Evolutionary conservation across 2,888 invertebrate species (phyloP).

Genomic region (Drosophila anceps): DNA sequence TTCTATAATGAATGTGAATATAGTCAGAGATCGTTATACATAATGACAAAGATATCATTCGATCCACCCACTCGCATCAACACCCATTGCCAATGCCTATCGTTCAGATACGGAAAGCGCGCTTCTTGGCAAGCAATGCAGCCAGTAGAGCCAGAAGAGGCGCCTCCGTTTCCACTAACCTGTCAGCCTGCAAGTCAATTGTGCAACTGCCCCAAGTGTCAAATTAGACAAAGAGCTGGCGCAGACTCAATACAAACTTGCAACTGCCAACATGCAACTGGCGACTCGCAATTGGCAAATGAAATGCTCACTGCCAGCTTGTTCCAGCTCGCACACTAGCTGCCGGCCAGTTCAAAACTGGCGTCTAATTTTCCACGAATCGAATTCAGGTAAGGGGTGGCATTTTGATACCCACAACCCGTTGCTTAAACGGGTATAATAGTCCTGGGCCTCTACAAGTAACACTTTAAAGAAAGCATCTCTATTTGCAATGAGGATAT

Average conservation of each 20-base stretch:
- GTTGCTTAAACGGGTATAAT: not conserved
- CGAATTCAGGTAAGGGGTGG: conserved; percentile 32
- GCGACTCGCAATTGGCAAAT: conserved; percentile 45
- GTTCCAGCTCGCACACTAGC: conserved; percentile 36
- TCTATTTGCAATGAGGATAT: too few species aligned
- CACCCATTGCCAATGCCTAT: conserved; percentile 49
- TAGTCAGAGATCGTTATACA: not conserved
- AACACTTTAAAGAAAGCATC: not conserved
- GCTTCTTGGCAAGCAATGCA: conserved; percentile 9
- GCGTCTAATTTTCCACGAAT: conserved; percentile 73
- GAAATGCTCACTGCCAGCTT: conserved; percentile 56
- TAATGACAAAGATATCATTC: conserved; percentile 17
- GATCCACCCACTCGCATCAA: conserved; percentile 52
- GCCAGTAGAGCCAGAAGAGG: conserved; percentile 30
- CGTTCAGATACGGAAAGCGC: conserved; percentile 18
- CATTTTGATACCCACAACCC: not conserved
- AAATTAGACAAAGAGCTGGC: conserved; percentile 71
- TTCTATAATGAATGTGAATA: too few species aligned
- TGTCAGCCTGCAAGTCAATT: conserved; percentile 59
- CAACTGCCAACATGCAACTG: conserved; percentile 20
- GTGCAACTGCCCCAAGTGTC: conserved; percentile 74
- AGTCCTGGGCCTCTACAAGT: not conserved
- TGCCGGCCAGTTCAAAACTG: conserved; percentile 51
- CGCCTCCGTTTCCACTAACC: conserved; percentile 52
- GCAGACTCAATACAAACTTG: conserved; percentile 58